Conservation (phyloP, 2,888 invertebrate species). For the Temnothorax ravouxi region DNA sequence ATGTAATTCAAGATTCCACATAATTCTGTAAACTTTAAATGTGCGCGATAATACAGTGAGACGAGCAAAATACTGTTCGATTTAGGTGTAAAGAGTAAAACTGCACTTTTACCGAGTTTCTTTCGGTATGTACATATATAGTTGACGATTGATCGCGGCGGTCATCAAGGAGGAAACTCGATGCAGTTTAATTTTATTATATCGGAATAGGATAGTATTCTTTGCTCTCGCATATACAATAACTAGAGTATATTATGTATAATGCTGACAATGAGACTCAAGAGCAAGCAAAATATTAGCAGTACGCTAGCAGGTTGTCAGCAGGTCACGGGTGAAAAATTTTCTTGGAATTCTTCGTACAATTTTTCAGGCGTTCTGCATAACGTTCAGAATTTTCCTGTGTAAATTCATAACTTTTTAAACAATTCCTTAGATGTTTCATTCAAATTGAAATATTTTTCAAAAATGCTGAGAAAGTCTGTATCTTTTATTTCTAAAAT, state of each 20-base stretch:
- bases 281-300: neutral
- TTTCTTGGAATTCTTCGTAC: neutral
- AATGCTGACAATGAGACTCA: neutral
- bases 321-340: neutral
- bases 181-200: neutral
- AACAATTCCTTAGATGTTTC: no score
- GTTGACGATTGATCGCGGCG: no score
- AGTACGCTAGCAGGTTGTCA: neutral
- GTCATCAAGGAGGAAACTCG: neutral
- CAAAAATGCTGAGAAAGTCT: no score
- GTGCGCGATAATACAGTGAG: conserved; percentile 1
- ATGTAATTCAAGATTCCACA: neutral
- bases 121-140: no score
- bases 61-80: neutral
- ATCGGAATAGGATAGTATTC: neutral
- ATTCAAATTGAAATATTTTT: no score
- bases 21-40: neutral
- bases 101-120: neutral
- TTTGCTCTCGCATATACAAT: neutral
- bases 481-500: no score
- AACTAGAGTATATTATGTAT: neutral
- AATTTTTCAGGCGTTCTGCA: no score
- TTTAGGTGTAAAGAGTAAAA: neutral
- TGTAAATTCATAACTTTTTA: no score
- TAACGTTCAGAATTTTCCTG: no score